Conservation (phyloP, 2,888 invertebrate genomes). For the Habroteleia sp. region DNA sequence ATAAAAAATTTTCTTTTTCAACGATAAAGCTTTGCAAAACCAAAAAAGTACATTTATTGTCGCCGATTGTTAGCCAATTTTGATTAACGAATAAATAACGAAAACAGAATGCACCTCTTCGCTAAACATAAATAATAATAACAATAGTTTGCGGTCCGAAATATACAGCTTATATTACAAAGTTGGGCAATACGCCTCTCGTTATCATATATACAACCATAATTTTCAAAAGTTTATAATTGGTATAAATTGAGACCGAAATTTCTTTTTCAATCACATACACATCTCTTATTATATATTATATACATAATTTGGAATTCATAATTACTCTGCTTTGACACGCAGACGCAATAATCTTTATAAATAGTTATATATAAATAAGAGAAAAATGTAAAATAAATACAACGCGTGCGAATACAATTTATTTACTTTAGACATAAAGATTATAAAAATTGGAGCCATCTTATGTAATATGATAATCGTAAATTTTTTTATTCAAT, state of each 20-base stretch:
- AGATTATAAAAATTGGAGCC: too few relatives aligned
- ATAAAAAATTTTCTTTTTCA: slow-evolving; percentile 2
- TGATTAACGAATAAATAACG: slow-evolving; percentile 29
- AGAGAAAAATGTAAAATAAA: too few relatives aligned
- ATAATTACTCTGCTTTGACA: too few relatives aligned
- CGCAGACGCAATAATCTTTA: too few relatives aligned
- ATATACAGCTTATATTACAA: slow-evolving; percentile 79
- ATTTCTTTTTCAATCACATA: slow-evolving; percentile 19
- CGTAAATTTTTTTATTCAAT: too few relatives aligned
- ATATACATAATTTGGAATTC: slow-evolving; percentile 19
- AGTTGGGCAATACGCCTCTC: slow-evolving; percentile 68
- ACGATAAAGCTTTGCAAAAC: too few relatives aligned
- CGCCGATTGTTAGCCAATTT: slow-evolving; percentile 19
- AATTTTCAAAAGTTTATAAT: slow-evolving; percentile 15
- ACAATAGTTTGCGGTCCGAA: slow-evolving; percentile 76
- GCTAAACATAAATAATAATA: slow-evolving; percentile 78
- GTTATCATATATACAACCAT: slow-evolving; percentile 64
- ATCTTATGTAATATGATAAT: too few relatives aligned
- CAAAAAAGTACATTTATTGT: slow-evolving; percentile 28
- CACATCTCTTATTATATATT: slow-evolving; percentile 13
- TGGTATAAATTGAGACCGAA: slow-evolving; percentile 18
- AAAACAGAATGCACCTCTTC: slow-evolving; percentile 29
- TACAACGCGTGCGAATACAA: too few relatives aligned
- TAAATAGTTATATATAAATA: too few relatives aligned
- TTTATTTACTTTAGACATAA: too few relatives aligned